Conservation (phyloP, 1,140 invertebrate genomes). For the Nasonia giraulti region DNA sequence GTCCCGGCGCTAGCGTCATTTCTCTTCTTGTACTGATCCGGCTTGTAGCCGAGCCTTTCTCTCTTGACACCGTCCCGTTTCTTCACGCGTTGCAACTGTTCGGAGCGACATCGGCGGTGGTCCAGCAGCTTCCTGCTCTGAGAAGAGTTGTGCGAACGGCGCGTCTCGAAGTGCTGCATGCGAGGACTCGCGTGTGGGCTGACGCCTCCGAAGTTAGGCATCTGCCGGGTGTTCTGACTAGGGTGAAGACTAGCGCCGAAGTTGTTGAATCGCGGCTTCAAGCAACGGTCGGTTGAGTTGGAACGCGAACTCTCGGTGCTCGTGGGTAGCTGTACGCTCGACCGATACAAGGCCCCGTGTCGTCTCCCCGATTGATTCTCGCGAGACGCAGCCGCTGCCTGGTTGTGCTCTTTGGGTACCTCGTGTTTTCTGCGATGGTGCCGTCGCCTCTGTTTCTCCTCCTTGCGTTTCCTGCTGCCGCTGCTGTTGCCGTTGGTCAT, state of each 20-base stretch:
- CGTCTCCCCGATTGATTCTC: not conserved
- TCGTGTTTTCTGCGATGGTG: slow-evolving; percentile 65
- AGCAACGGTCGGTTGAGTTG: slow-evolving; percentile 69
- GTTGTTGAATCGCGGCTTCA: slow-evolving; percentile 59
- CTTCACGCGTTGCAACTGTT: slow-evolving; percentile 67
- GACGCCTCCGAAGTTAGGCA: slow-evolving; percentile 70
- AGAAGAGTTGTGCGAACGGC: slow-evolving; percentile 40
- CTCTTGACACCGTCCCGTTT: slow-evolving; percentile 58
- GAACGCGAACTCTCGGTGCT: slow-evolving; percentile 71
- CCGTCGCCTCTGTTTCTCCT: slow-evolving; percentile 60
- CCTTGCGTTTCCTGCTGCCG: slow-evolving; percentile 58
- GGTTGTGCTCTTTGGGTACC: not conserved
- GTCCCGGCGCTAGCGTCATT: slow-evolving; percentile 44
- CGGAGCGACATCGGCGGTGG: slow-evolving; percentile 66
- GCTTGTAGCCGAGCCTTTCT: slow-evolving; percentile 54
- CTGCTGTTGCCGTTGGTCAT: slow-evolving; percentile 56
- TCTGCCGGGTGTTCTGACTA: slow-evolving; percentile 70
- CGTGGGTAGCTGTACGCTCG: slow-evolving; percentile 34
- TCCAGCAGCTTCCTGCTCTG: slow-evolving; percentile 68
- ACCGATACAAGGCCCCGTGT: not conserved
- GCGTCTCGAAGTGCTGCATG: slow-evolving; percentile 68
- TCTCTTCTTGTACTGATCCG: slow-evolving; percentile 54
- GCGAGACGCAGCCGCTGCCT: not conserved
- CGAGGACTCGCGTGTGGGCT: slow-evolving; percentile 70
- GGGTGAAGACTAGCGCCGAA: slow-evolving; percentile 69